Evolutionary conservation across 2,113 vertebrate species (phyloP), one percentile per base, ranked within the genome.

Genomic region (Sander lucioperca): DNA sequence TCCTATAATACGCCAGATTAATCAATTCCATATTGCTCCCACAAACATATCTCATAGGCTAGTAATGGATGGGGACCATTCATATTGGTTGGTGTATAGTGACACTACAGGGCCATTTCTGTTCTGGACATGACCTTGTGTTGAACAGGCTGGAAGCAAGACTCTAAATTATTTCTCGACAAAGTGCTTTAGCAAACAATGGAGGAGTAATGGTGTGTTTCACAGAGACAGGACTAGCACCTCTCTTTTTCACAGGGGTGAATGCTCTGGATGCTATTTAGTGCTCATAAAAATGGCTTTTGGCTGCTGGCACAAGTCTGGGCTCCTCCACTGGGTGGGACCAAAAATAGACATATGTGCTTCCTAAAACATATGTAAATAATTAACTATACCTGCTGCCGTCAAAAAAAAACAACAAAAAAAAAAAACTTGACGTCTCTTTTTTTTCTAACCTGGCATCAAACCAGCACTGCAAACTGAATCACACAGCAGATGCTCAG

Each of bases 131-230:
- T 57, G 88, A 92, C 86, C 88, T 92, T 82, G 82, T 85, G 85
- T 79, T 74, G 84, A 82, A 85, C 83, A 72, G n/a, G 61, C 72
- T 77, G 75, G 53, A 50, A 84, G 87, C 67, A 27, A 74, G 63
- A 59, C 67, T 36, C 2, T 86, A 69, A 86, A 89, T 89, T 86
- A 91, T 87, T 90, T 84, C 86, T 88, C 48, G 18, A 74, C 88
- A 86, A 85, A 81, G 79, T 83, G 81, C 86, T 88, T 74, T 51
- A 76, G 85, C 77, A 91, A 91, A 89, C 86, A 91, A 76, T 89
- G 77, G 73, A 63, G 80, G 84, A 85, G 86, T 91, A 90, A 91
- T 91, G 90, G 86, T 48, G 83, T 88, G 90, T 92, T 93, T 87
- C 88, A 89, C 62, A 6, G 79, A 87, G 88, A 92, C 90, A 89